Conservation (phyloP, 1,140 invertebrate species). For the Liolophura sinensis region DNA sequence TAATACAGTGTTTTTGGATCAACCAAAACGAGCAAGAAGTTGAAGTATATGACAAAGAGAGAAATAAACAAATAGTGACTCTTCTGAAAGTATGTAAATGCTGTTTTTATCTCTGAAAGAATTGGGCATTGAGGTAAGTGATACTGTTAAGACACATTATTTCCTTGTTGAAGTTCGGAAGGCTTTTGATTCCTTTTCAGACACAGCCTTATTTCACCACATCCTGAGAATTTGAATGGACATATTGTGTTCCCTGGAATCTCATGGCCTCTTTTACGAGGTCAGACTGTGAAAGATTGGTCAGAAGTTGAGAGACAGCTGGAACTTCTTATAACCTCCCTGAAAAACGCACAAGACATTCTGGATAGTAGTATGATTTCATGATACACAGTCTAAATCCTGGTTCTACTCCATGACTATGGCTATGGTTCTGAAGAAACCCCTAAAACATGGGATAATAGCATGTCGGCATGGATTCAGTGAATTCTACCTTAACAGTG, state of each 20-base stretch:
- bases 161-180: too few species aligned
- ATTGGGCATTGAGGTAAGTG: background rate
- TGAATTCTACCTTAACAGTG: too few species aligned
- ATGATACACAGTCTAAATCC: conserved; percentile 2
- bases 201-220: conserved; percentile 38
- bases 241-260: conserved; percentile 47
- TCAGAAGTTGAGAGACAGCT: conserved; percentile 29
- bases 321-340: conserved; percentile 29
- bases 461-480: too few species aligned
- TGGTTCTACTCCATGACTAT: too few species aligned
- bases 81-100: too few species aligned
- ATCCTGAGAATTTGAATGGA: conserved; percentile 41
- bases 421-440: too few species aligned
- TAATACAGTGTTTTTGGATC: too few species aligned
- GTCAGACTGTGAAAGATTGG: conserved; percentile 4
- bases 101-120: background rate
- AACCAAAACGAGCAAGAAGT: too few species aligned
- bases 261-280: conserved; percentile 14
- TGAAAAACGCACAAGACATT: conserved; percentile 38
- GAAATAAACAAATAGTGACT: too few species aligned
- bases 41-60: too few species aligned
- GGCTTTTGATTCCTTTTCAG: conserved; percentile 21
- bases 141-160: background rate
- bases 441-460: too few species aligned
- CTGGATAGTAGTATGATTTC: conserved; percentile 24